These are phyloP conservation scores for Glomeris maerens DNA, from an alignment of 1,140 invertebrate species.

Conservation along the genomic window DNA sequence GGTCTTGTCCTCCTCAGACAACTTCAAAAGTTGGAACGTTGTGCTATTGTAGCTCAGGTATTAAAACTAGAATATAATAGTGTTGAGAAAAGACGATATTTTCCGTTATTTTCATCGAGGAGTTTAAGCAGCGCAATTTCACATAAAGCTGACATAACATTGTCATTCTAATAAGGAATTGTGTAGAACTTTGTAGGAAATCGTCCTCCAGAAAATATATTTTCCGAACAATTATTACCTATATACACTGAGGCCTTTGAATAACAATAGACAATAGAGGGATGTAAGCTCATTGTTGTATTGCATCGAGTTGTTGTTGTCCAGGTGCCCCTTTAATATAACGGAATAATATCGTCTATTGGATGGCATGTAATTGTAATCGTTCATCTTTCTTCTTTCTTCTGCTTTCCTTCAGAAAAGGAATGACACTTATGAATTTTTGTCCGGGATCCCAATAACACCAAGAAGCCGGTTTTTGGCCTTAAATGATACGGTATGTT, in stretches of 20 bases:
- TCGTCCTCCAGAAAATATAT: no score
- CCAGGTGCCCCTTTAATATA: neutral
- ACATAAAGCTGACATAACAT: no score
- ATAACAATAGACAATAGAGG: no score
- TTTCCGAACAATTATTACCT: no score
- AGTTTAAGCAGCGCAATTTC: no score
- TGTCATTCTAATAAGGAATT: no score
- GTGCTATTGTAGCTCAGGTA: constrained; percentile 60
- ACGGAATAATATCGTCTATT: neutral
- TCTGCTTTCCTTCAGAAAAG: constrained; percentile 43
- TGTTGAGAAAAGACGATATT: neutral
- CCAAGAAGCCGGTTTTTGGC: constrained; percentile 68
- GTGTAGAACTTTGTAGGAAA: no score
- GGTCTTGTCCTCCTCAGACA: constrained; percentile 66
- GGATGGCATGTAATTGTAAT: neutral
- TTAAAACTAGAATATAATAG: constrained; percentile 1
- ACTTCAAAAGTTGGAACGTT: constrained; percentile 64
- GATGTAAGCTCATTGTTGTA: no score
- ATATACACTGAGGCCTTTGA: no score
- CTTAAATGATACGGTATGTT: constrained; percentile 48
- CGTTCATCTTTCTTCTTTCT: neutral
- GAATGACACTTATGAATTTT: constrained; percentile 77
- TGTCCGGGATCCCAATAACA: constrained; percentile 74
- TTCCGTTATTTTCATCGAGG: neutral
- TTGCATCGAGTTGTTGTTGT: no score